A percentile compares a stretch with the other conserved stretches of the same genome.
Conservation (phyloP, 2,888 invertebrate genomes). For the Melangyna quadrimaculata region DNA sequence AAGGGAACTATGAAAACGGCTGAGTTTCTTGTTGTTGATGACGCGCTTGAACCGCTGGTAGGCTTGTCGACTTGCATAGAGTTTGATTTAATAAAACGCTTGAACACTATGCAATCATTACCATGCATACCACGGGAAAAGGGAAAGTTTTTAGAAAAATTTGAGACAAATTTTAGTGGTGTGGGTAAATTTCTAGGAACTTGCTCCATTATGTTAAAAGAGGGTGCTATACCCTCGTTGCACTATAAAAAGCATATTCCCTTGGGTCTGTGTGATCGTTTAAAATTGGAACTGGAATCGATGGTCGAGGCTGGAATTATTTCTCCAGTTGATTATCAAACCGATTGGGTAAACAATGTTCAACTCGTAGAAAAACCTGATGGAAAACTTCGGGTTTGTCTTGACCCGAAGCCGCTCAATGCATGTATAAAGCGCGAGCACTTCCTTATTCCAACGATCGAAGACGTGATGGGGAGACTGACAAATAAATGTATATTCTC, state of each 20-base stretch:
- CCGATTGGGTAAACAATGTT: conserved; percentile 60
- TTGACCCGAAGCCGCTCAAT: conserved; percentile 73
- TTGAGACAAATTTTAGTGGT: conserved; percentile 4
- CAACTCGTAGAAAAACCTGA: conserved; percentile 47
- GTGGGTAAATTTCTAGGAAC: conserved; percentile 39
- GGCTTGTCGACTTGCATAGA: conserved; percentile 29
- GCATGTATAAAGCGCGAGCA: conserved; percentile 70
- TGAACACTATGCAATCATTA: conserved; percentile 17
- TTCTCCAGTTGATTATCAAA: conserved; percentile 59
- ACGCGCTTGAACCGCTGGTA: conserved; percentile 29
- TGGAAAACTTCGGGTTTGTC: conserved; percentile 74
- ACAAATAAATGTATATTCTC: conserved; percentile 44
- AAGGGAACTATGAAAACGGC: not conserved
- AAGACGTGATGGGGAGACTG: conserved; percentile 63
- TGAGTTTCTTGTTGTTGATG: conserved; percentile 31
- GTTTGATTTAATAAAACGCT: conserved; percentile 26
- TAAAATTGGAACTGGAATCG: conserved; percentile 42
- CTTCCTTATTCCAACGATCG: conserved; percentile 70
- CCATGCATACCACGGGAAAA: conserved; percentile 1
- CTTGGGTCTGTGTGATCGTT: not conserved
- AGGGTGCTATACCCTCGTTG: conserved; percentile 44
- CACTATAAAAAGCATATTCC: conserved; percentile 60
- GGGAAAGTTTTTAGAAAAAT: not conserved
- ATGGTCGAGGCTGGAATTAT: conserved; percentile 59
- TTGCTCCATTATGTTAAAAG: conserved; percentile 37